Conservation (phyloP, 2,797 vertebrate genomes). For the Aldrovandia affinis region DNA sequence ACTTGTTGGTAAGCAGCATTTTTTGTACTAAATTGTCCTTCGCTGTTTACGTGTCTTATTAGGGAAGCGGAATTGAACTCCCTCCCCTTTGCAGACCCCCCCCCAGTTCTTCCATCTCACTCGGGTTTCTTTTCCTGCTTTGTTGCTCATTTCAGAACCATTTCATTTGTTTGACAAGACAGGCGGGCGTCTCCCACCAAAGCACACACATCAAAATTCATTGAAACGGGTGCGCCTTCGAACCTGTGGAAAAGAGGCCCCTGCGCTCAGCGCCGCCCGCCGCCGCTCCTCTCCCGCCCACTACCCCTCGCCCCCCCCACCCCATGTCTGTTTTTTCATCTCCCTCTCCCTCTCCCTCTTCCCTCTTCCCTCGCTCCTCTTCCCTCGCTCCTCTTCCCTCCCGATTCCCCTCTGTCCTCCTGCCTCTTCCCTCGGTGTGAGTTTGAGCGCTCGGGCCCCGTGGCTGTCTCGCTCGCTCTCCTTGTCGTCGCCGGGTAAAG, state of each 20-base stretch:
- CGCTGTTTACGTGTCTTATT: constrained; percentile 21
- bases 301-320: neutral
- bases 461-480: neutral
- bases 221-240: constrained; percentile 21
- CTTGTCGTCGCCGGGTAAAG: neutral
- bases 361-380: neutral
- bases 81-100: neutral
- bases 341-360: constrained; percentile 32
- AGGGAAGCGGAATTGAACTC: constrained; percentile 34
- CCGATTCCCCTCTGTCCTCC: neutral
- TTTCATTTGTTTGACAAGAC: constrained; percentile 42
- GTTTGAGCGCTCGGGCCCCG: neutral
- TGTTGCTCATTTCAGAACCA: constrained; percentile 48
- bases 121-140: constrained; percentile 15
- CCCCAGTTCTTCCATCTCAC: neutral
- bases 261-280: neutral
- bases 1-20: constrained; percentile 20
- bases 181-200: constrained; percentile 41
- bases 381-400: constrained; percentile 28
- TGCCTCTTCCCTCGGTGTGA: constrained; percentile 8
- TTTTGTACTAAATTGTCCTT: constrained; percentile 20
- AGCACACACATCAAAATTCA: constrained; percentile 42
- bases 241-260: constrained; percentile 7
- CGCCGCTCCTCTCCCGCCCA: neutral
- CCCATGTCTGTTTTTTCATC: constrained; percentile 26